These are phyloP conservation scores for Ctenosaura bakeri DNA, from an alignment of 2,797 vertebrate genomes.

Conservation along the genomic window DNA sequence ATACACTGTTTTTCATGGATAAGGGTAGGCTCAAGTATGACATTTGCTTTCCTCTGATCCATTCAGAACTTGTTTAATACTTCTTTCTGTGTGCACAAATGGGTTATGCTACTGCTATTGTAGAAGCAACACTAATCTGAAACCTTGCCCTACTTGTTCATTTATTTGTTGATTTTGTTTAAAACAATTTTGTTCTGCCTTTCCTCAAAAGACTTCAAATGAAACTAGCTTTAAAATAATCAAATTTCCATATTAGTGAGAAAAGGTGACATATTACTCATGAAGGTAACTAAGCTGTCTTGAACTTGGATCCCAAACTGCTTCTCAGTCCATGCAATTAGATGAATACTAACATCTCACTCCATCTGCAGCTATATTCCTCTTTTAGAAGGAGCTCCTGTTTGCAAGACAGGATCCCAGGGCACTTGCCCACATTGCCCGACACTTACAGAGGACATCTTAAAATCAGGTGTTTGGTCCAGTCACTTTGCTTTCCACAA, in stretches of 20 bases:
- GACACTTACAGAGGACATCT: background rate
- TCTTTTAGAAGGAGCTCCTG: background rate
- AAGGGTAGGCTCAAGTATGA: background rate
- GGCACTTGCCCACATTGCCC: background rate
- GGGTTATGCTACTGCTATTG: background rate
- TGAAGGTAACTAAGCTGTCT: background rate
- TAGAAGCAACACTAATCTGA: background rate
- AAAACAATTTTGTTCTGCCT: background rate
- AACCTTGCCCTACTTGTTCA: background rate
- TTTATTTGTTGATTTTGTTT: background rate
- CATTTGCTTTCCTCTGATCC: background rate
- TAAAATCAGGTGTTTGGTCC: background rate
- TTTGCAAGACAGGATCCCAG: background rate
- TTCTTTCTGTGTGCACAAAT: background rate
- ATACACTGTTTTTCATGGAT: background rate
- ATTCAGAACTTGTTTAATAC: background rate
- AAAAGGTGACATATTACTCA: background rate
- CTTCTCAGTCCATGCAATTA: background rate
- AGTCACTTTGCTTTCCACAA: background rate
- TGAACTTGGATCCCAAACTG: slow-evolving; percentile 3
- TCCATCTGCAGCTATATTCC: background rate
- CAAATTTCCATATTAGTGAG: background rate
- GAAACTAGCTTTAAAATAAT: background rate
- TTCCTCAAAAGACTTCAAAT: background rate
- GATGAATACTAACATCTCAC: background rate